Conservation (phyloP, 2,797 vertebrate species). For the Macropodus opercularis region DNA sequence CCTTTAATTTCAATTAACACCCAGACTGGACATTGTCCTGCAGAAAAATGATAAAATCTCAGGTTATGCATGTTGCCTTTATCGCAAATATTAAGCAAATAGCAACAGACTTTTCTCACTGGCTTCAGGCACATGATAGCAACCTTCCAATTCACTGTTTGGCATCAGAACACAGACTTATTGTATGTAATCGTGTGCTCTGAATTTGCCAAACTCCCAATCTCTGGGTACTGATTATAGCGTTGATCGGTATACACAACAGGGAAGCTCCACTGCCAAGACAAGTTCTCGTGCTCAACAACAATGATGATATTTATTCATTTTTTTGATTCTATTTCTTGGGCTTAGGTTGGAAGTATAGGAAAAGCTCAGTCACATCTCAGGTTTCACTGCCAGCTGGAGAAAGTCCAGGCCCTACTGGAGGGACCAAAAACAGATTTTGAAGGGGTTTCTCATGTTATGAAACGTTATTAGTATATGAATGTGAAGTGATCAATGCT, state of each 20-base stretch:
- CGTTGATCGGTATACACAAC: constrained; percentile 37
- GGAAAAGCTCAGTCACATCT: constrained; percentile 22
- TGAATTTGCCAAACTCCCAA: constrained; percentile 37
- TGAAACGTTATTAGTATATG: constrained; percentile 15
- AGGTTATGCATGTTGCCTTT: background rate
- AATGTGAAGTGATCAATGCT: background rate
- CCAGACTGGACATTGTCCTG: background rate
- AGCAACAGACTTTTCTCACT: constrained; percentile 10
- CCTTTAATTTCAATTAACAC: background rate
- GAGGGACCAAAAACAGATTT: constrained; percentile 34
- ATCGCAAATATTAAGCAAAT: constrained; percentile 6
- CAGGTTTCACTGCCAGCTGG: constrained; percentile 53
- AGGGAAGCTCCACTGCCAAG: constrained; percentile 42
- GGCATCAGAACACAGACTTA: constrained; percentile 22
- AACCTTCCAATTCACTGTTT: constrained; percentile 13
- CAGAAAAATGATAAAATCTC: background rate
- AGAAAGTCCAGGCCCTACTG: constrained; percentile 35
- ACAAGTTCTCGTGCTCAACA: constrained; percentile 34
- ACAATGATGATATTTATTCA: constrained; percentile 22
- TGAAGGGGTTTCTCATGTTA: constrained; percentile 9
- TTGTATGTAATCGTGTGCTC: constrained; percentile 24
- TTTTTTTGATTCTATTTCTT: constrained; percentile 1
- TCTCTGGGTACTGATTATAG: constrained; percentile 34
- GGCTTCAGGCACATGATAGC: background rate
- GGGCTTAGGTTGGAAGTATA: constrained; percentile 32